phyloP scores from a whole-genome alignment of 2,113 vertebrate species.

The Chionis minor region DNA sequence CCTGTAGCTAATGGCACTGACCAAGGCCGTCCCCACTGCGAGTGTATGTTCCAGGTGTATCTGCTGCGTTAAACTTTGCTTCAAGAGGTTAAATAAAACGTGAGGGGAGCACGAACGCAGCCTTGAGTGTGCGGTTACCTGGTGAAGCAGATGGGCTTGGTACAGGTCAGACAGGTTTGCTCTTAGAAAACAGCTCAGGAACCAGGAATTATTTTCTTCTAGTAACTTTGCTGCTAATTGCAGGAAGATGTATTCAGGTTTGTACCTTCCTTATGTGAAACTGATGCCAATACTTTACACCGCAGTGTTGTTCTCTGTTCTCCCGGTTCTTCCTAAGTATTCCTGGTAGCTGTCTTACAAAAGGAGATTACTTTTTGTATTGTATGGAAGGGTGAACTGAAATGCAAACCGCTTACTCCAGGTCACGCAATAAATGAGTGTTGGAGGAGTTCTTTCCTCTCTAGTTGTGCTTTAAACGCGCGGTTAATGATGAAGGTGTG shows the following conservation, averaged over 20 bases:
- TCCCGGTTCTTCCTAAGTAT: rapidly evolving
- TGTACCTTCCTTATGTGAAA: neutral
- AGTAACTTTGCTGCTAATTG: neutral
- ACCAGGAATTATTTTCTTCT: neutral
- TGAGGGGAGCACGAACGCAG: neutral
- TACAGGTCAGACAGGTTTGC: constrained; percentile 6
- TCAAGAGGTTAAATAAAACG: rapidly evolving
- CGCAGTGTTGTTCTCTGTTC: neutral
- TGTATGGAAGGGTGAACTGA: neutral
- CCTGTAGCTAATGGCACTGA: neutral
- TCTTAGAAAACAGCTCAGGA: neutral
- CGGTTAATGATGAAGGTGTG: rapidly evolving
- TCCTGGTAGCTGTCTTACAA: neutral
- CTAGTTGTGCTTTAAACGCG: neutral
- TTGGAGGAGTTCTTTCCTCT: neutral
- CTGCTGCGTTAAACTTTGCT: neutral
- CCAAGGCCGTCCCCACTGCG: neutral
- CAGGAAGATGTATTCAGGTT: neutral
- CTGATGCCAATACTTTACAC: rapidly evolving
- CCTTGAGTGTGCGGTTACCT: neutral
- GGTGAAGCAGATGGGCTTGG: neutral
- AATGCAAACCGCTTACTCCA: neutral
- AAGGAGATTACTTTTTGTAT: neutral
- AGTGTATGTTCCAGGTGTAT: rapidly evolving
- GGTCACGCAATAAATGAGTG: neutral